A percentile compares a stretch with the other conserved stretches of the same genome.
These are phyloP conservation scores for Lasiurus cinereus DNA, from an alignment of 2,113 vertebrate species.

Conservation along the genomic window DNA sequence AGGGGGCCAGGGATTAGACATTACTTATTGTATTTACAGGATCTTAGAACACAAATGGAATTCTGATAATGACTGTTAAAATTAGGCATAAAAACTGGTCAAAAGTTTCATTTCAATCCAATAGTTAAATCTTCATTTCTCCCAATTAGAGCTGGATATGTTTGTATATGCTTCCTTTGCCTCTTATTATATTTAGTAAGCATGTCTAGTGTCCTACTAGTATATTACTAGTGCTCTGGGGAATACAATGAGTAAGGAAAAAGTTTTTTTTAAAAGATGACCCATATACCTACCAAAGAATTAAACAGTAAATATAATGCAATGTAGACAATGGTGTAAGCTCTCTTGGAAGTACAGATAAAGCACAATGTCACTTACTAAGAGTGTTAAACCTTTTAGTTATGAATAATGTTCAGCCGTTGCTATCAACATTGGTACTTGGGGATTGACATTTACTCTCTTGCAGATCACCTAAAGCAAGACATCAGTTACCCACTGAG, in stretches of 20 bases:
- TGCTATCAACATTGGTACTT: conserved; percentile 25
- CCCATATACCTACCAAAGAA: not conserved
- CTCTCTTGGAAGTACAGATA: conserved; percentile 42
- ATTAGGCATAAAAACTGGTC: not conserved
- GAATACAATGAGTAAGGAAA: conserved; percentile 44
- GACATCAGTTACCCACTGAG: not conserved
- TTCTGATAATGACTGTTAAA: conserved; percentile 35
- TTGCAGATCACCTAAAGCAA: conserved; percentile 17
- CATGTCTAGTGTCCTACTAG: conserved; percentile 18
- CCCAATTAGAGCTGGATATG: not conserved
- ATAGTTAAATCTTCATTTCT: conserved; percentile 35
- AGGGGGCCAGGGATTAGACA: not conserved
- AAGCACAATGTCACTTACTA: not conserved
- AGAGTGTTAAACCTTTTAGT: not conserved
- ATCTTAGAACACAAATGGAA: not conserved
- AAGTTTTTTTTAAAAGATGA: not conserved
- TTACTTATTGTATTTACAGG: not conserved
- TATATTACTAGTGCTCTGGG: not conserved
- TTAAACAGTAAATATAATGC: conserved; percentile 20
- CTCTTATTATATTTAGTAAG: conserved; percentile 20
- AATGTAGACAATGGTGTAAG: not conserved
- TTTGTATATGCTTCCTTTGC: not conserved
- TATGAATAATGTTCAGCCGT: not conserved
- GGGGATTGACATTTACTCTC: not conserved
- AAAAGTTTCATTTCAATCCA: not conserved